These are phyloP conservation scores for Mythimna albipuncta DNA, from an alignment of 2,888 invertebrate species.

Conservation along the genomic window DNA sequence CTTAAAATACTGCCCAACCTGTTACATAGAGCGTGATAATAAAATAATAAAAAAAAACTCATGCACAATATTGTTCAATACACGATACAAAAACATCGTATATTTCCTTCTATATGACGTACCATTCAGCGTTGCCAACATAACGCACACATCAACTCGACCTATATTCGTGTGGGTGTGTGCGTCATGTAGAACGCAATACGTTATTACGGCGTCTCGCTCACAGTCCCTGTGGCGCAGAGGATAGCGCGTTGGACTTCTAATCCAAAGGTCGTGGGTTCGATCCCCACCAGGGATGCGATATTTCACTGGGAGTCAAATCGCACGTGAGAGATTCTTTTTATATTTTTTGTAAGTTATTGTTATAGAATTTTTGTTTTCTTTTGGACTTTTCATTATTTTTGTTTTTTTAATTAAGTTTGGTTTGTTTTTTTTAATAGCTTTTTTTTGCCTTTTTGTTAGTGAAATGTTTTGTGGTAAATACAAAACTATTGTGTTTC, in stretches of 20 bases:
- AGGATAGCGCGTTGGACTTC: constrained; percentile 97
- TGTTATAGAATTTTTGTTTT: not conserved
- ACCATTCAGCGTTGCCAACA: constrained; percentile 23
- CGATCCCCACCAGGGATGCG: constrained; percentile 95
- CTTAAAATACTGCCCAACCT: constrained; percentile 4
- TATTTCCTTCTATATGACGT: not conserved
- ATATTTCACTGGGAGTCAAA: constrained; percentile 45
- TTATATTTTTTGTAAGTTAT: not conserved
- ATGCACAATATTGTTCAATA: not conserved
- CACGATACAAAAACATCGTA: not conserved
- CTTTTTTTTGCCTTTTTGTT: too few species aligned
- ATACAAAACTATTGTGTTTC: too few species aligned
- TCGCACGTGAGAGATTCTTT: constrained; percentile 42
- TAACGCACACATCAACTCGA: constrained; percentile 19
- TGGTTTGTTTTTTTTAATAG: too few species aligned
- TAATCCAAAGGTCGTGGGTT: constrained; percentile 97
- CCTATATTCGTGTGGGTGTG: constrained; percentile 43
- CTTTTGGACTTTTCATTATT: not conserved
- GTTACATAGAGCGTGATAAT: not conserved
- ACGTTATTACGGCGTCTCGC: constrained; percentile 66
- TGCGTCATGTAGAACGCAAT: constrained; percentile 58
- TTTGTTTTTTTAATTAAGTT: too few species aligned
- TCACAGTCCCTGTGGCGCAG: constrained; percentile 94
- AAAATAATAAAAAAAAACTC: not conserved
- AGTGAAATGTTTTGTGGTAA: too few species aligned